phyloP scores from a whole-genome alignment of 1,140 invertebrate genomes.

The Cydia strobilella region DNA sequence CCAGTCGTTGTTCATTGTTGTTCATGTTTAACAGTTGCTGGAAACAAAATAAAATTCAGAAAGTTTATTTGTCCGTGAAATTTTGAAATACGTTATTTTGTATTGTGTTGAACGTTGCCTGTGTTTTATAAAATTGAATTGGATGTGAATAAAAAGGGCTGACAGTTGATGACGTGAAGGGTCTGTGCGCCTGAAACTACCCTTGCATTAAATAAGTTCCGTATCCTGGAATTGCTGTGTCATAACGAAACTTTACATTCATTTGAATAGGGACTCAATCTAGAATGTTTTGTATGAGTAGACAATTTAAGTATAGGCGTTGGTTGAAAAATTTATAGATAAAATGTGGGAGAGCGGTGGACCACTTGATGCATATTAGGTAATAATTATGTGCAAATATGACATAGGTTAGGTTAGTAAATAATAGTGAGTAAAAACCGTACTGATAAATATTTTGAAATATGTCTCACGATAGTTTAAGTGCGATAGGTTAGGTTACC shows the following conservation, averaged over 20 bases:
- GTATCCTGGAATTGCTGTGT: neutral
- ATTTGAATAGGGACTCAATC: neutral
- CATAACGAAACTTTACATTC: neutral
- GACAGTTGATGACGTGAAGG: conserved; percentile 21
- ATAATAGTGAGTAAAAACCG: too few species aligned
- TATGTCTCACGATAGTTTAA: too few species aligned
- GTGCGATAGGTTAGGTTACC: too few species aligned
- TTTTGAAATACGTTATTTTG: neutral
- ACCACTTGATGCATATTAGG: too few species aligned
- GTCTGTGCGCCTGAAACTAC: conserved; percentile 6
- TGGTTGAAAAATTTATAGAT: too few species aligned
- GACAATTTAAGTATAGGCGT: too few species aligned
- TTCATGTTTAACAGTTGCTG: neutral
- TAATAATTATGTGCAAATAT: too few species aligned
- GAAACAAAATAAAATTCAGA: conserved; percentile 1
- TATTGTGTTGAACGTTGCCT: neutral
- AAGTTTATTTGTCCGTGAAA: neutral
- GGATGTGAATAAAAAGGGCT: conserved; percentile 5
- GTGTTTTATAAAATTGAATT: neutral
- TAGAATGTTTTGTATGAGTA: neutral
- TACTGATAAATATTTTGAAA: too few species aligned
- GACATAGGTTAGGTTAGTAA: too few species aligned
- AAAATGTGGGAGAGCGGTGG: too few species aligned
- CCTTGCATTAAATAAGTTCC: conserved; percentile 20
- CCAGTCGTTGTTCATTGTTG: conserved; percentile 2